These are phyloP conservation scores for Rhinophrynus dorsalis DNA, from an alignment of 2,797 vertebrate genomes.

Conservation along the genomic window DNA sequence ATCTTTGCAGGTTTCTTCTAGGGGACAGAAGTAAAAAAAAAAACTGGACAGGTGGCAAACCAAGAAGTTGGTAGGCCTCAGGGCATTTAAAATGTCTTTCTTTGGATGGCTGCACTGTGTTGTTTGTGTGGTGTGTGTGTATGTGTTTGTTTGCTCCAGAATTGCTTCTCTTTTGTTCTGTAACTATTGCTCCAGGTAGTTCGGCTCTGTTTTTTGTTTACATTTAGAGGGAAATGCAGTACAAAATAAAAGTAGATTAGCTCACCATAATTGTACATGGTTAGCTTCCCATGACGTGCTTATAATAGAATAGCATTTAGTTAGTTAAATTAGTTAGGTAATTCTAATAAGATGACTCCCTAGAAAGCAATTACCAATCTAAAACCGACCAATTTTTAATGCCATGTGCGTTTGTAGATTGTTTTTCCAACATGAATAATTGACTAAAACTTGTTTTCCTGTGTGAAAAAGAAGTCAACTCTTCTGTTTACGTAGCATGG, in stretches of 20 bases:
- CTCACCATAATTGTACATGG: constrained; percentile 32
- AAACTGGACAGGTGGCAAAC: too few relatives aligned
- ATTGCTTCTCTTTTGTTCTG: too few relatives aligned
- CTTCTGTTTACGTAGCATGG: too few relatives aligned
- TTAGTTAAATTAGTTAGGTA: constrained; percentile 40
- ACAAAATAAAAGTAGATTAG: constrained; percentile 31
- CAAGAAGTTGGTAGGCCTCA: too few relatives aligned
- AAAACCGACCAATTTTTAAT: constrained; percentile 40
- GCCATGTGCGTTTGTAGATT: constrained; percentile 34
- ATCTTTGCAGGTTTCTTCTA: too few relatives aligned
- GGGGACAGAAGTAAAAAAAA: too few relatives aligned
- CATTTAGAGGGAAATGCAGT: constrained; percentile 10
- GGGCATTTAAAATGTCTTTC: too few relatives aligned
- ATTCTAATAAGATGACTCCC: constrained; percentile 42
- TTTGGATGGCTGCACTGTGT: too few relatives aligned
- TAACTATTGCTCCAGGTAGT: too few relatives aligned
- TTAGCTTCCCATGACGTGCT: constrained; percentile 39
- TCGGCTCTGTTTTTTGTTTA: constrained; percentile 11
- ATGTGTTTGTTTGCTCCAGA: too few relatives aligned
- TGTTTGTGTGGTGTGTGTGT: too few relatives aligned
- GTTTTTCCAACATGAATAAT: constrained; percentile 34
- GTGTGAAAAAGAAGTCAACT: neutral
- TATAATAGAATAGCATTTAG: constrained; percentile 29
- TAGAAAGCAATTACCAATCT: constrained; percentile 45
- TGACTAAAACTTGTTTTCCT: constrained; percentile 22